Percentiles rank a stretch among this genome's conserved stretches.
phyloP scores from a whole-genome alignment of 2,888 invertebrate genomes.

The Lordiphosa andalusiaca region DNA sequence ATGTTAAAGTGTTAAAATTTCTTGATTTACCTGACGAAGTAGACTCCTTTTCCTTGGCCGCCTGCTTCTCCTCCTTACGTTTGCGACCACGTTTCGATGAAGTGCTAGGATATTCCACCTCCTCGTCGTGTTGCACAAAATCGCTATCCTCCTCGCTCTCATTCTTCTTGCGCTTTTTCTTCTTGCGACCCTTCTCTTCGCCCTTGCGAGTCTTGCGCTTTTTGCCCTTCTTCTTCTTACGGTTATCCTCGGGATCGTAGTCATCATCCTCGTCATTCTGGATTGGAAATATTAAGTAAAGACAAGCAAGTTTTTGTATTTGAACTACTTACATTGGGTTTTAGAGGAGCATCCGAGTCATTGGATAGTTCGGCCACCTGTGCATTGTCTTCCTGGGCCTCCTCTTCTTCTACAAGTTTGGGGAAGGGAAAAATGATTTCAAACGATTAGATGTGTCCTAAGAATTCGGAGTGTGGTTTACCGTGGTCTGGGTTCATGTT shows the following conservation, averaged over 20 bases:
- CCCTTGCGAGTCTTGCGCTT: constrained; percentile 96
- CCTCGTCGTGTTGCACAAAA: constrained; percentile 84
- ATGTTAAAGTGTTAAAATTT: neutral
- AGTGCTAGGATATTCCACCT: constrained; percentile 84
- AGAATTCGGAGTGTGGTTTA: neutral
- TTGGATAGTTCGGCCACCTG: constrained; percentile 78
- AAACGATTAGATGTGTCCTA: too few relatives aligned
- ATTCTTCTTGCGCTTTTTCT: constrained; percentile 95
- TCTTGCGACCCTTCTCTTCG: constrained; percentile 95
- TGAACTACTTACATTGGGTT: constrained; percentile 76
- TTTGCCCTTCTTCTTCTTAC: constrained; percentile 93
- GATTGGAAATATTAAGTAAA: neutral
- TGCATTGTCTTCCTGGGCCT: constrained; percentile 76
- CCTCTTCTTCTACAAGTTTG: constrained; percentile 76
- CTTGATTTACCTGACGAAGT: constrained; percentile 4
- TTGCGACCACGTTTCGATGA: constrained; percentile 78
- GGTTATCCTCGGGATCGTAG: constrained; percentile 92
- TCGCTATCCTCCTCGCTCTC: constrained; percentile 95
- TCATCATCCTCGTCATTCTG: constrained; percentile 86
- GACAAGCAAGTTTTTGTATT: neutral
- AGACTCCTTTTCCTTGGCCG: constrained; percentile 79
- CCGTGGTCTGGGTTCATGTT: constrained; percentile 41
- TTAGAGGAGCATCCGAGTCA: constrained; percentile 79
- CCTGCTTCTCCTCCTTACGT: constrained; percentile 78
- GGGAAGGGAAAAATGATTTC: too few relatives aligned